phyloP scores from a whole-genome alignment of 2,113 vertebrate species.

The Anseranas semipalmata region DNA sequence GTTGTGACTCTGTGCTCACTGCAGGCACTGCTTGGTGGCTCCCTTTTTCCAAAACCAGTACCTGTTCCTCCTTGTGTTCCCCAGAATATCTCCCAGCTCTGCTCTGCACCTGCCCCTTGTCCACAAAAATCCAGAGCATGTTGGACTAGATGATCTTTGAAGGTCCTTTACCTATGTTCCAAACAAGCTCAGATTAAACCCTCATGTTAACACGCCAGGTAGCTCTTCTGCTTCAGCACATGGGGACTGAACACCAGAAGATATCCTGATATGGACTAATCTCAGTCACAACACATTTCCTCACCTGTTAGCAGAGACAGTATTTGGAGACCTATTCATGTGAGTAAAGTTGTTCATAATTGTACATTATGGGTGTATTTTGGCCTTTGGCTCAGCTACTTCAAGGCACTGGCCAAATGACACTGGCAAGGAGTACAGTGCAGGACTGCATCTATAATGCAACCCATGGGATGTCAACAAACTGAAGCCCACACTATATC shows the following conservation, averaged over 20 bases:
- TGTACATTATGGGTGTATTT: neutral
- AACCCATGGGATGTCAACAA: neutral
- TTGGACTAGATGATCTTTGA: neutral
- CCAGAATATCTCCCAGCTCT: neutral
- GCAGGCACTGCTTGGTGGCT: neutral
- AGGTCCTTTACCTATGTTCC: neutral
- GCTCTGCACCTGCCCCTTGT: rapidly evolving
- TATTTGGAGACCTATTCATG: neutral
- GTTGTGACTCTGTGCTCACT: neutral
- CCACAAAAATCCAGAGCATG: neutral
- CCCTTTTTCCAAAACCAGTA: rapidly evolving
- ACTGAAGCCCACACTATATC: neutral
- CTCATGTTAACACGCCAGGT: neutral
- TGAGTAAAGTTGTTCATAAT: rapidly evolving
- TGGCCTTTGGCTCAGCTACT: neutral
- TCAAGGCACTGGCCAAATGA: neutral
- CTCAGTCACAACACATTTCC: neutral
- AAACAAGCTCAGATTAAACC: neutral
- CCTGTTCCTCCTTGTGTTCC: neutral
- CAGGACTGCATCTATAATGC: neutral
- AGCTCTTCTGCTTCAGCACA: neutral
- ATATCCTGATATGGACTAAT: neutral
- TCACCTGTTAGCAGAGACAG: neutral
- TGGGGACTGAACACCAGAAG: neutral
- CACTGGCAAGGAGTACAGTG: neutral